Conservation (phyloP, 2,888 invertebrate species). For the Bembecia ichneumoniformis region DNA sequence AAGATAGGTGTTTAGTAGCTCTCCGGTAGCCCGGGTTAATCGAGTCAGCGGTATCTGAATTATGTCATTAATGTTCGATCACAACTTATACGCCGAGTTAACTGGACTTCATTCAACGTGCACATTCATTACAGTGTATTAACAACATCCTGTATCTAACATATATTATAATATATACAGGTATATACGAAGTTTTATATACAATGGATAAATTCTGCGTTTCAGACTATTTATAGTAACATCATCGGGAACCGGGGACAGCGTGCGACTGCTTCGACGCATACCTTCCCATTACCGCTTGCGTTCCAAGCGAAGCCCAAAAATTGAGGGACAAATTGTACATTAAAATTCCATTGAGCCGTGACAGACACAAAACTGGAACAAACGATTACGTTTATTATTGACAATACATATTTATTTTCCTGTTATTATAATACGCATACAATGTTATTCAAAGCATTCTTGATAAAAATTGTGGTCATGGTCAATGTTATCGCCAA, state of each 20-base stretch:
- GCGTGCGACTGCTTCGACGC: slow-evolving; percentile 44
- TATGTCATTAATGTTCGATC: slow-evolving; percentile 67
- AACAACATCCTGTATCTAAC: neutral
- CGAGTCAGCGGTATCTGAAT: slow-evolving; percentile 60
- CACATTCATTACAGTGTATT: slow-evolving; percentile 5
- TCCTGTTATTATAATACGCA: neutral
- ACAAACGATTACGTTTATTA: slow-evolving; percentile 2
- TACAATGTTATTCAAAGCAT: neutral
- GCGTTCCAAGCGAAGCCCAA: slow-evolving; percentile 41
- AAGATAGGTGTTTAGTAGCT: slow-evolving; percentile 46
- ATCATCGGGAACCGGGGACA: slow-evolving; percentile 21
- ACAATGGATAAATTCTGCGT: slow-evolving; percentile 20
- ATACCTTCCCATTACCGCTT: slow-evolving; percentile 49
- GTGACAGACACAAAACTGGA: neutral
- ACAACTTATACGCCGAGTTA: slow-evolving; percentile 39
- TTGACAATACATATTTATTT: neutral
- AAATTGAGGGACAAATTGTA: slow-evolving; percentile 52
- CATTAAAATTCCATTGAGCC: slow-evolving; percentile 50
- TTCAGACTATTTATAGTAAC: slow-evolving; percentile 31
- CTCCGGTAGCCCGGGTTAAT: slow-evolving; percentile 50
- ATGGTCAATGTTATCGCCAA: neutral
- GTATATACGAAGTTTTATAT: slow-evolving; percentile 6
- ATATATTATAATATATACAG: neutral
- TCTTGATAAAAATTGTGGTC: neutral
- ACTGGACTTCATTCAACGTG: slow-evolving; percentile 43